These are phyloP conservation scores for Macropis europaea DNA, from an alignment of 2,888 invertebrate genomes.

Conservation along the genomic window DNA sequence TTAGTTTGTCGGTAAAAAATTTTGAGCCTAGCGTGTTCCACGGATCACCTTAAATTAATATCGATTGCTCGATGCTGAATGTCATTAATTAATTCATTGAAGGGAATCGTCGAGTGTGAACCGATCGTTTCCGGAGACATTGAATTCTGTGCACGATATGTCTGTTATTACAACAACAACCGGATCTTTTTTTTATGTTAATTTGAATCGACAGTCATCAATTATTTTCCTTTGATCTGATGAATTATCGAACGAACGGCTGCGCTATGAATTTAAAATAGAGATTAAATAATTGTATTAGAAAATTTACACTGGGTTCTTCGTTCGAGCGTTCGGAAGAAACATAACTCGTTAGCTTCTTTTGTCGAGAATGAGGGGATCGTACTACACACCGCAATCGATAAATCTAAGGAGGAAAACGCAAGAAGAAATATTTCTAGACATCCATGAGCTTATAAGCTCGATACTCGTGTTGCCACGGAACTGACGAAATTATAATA, in stretches of 20 bases:
- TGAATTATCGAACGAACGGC: not conserved
- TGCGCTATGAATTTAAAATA: not conserved
- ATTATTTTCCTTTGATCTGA: too few species aligned
- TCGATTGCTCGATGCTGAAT: slow-evolving; percentile 16
- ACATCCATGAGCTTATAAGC: not conserved
- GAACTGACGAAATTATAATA: not conserved
- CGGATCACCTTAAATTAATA: slow-evolving; percentile 32
- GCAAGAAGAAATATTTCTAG: not conserved
- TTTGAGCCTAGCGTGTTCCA: slow-evolving; percentile 16
- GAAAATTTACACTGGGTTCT: slow-evolving; percentile 22
- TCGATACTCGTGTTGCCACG: not conserved
- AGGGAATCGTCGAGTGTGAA: slow-evolving; percentile 5
- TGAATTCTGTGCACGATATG: not conserved
- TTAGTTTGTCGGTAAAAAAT: slow-evolving; percentile 27
- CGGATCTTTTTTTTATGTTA: not conserved
- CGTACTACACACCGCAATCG: not conserved
- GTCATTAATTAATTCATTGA: not conserved
- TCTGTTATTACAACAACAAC: not conserved
- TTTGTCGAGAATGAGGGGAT: not conserved
- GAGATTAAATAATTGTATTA: slow-evolving; percentile 18
- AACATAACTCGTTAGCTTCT: slow-evolving; percentile 1
- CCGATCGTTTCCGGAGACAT: not conserved
- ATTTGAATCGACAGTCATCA: too few species aligned
- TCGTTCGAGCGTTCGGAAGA: not conserved
- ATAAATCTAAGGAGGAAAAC: not conserved